Evolutionary conservation across 2,113 vertebrate genomes (phyloP).

Genomic region (Bos javanicus): DNA sequence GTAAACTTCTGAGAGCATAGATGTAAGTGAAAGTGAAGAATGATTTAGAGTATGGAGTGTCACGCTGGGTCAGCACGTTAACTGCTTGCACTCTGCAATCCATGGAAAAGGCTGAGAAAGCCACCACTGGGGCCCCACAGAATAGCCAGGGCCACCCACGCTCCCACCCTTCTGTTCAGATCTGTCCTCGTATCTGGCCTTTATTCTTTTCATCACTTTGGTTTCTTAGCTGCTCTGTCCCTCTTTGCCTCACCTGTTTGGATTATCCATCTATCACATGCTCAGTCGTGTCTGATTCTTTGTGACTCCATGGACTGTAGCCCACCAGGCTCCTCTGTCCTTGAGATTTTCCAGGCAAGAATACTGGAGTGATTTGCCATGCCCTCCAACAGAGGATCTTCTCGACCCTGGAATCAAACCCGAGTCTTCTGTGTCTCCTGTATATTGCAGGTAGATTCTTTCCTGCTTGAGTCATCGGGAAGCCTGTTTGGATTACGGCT

Average conservation of each 20-base stretch:
- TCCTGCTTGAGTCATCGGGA: neutral
- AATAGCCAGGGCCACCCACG: neutral
- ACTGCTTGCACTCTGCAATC: neutral
- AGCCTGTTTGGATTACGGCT: neutral
- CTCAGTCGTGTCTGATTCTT: neutral
- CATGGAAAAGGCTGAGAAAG: neutral
- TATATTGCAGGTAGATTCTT: neutral
- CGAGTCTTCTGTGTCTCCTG: neutral
- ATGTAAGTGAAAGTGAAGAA: neutral
- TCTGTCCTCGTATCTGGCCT: neutral
- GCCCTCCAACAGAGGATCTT: neutral
- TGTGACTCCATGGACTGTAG: neutral
- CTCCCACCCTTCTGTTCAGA: neutral
- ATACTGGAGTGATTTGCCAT: neutral
- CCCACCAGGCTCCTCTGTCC: neutral
- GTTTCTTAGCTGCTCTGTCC: neutral
- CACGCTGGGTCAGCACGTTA: neutral
- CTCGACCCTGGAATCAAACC: rapidly evolving
- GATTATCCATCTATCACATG: neutral
- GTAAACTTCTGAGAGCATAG: slow-evolving; percentile 5
- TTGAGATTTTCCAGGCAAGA: neutral
- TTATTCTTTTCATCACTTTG: neutral
- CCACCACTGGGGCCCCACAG: rapidly evolving
- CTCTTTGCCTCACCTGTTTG: neutral
- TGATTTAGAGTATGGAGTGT: neutral